A percentile compares a stretch with the other conserved stretches of the same genome.
These are phyloP conservation scores for Meta bourneti DNA, from an alignment of 2,888 invertebrate genomes.

Conservation along the genomic window DNA sequence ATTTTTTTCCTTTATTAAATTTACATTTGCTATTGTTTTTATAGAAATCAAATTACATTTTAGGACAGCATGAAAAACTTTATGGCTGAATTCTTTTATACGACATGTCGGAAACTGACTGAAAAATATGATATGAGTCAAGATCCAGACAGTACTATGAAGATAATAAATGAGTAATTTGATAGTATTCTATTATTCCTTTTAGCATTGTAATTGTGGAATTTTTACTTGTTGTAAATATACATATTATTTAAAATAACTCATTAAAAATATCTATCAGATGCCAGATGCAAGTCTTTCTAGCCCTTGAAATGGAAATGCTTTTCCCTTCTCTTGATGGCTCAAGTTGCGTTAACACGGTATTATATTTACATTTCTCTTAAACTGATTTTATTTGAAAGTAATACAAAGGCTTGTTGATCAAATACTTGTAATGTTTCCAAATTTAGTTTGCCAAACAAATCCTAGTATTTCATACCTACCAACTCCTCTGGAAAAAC, in stretches of 20 bases:
- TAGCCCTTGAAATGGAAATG: constrained; percentile 62
- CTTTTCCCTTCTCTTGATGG: constrained; percentile 27
- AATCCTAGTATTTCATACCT: too few relatives aligned
- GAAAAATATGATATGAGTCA: constrained; percentile 33
- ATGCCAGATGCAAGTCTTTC: constrained; percentile 47
- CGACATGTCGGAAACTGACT: constrained; percentile 27
- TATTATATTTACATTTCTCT: constrained; percentile 10
- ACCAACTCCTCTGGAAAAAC: too few relatives aligned
- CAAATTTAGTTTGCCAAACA: too few relatives aligned
- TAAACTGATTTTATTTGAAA: too few relatives aligned
- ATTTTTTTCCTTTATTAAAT: not conserved
- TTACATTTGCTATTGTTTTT: not conserved
- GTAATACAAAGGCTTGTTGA: too few relatives aligned
- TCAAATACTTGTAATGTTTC: too few relatives aligned
- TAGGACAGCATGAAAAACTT: constrained; percentile 53
- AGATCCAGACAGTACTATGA: constrained; percentile 6
- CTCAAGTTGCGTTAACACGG: constrained; percentile 29
- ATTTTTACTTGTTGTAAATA: not conserved
- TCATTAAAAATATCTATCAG: constrained; percentile 8
- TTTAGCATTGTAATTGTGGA: too few relatives aligned
- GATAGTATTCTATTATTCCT: not conserved
- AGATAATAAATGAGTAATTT: constrained; percentile 49
- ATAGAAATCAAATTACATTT: not conserved
- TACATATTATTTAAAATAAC: not conserved
- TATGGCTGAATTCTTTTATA: constrained; percentile 33